These are phyloP conservation scores for Pocillopora grandis DNA, from an alignment of 92 coral and sea anemone species.

Conservation along the genomic window DNA sequence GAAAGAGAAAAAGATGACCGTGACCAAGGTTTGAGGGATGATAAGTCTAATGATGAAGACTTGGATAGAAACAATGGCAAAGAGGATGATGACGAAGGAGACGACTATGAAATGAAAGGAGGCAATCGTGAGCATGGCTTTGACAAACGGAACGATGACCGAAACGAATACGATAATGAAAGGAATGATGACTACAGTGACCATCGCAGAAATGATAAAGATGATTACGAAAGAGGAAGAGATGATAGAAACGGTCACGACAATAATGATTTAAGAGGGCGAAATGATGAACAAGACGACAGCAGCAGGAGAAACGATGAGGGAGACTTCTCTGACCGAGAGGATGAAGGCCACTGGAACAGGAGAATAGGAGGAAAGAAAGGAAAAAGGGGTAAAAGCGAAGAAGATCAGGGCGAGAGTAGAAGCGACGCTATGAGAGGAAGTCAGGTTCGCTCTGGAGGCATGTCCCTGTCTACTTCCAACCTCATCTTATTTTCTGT, in stretches of 20 bases:
- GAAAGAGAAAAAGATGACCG: too few species aligned
- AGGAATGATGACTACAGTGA: too few species aligned
- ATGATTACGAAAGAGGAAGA: too few species aligned
- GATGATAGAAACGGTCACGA: not conserved
- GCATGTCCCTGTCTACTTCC: not conserved
- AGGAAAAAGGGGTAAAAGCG: not conserved
- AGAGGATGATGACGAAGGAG: too few species aligned
- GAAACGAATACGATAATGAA: too few species aligned
- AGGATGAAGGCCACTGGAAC: not conserved
- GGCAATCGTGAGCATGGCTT: too few species aligned
- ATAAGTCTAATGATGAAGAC: too few species aligned
- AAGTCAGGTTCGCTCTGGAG: not conserved
- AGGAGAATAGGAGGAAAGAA: constrained; percentile 10
- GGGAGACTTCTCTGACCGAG: not conserved
- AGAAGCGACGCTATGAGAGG: not conserved
- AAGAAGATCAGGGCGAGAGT: not conserved
- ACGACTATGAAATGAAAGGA: too few species aligned
- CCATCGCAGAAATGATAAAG: too few species aligned
- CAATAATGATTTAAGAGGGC: not conserved
- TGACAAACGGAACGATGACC: too few species aligned
- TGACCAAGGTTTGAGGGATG: too few species aligned
- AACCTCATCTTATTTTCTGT: not conserved
- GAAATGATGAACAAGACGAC: not conserved
- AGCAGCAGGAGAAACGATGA: constrained; percentile 1
- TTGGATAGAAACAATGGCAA: too few species aligned